Base-by-base conservation (phyloP, 2,113 vertebrate genomes). In the Galeopterus variegatus region DNA sequence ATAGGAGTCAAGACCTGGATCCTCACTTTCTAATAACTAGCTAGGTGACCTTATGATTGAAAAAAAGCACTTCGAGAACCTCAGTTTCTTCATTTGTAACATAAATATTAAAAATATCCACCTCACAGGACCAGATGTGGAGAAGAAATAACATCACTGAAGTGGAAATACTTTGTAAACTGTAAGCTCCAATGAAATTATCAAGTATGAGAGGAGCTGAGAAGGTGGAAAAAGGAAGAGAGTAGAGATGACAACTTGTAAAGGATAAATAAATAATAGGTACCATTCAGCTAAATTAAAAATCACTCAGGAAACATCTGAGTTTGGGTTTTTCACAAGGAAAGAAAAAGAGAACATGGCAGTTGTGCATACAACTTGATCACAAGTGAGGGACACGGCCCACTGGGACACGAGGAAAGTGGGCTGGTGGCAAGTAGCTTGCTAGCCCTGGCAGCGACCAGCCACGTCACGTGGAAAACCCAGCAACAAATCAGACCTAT, bases 271-370 rank as follows among this genome's bases (percentile, higher is more conserved):
- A 70, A 75, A 36, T 41, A 14, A 67, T 11, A 18, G 23, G 10
- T 72, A 60, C 58, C 41, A 50, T 81, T 80, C 69, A 75, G 24
- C 45, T 84, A 65, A 31, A 26, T 94, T 85, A 86, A 81, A 94
- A 54, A 41, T 52, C 52, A 93, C 48, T 50, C 54, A 58, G 58
- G 70, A 21, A 86, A 83, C 56, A 90, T 50, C 36, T 89, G 72
- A 28, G 45, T 85, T 85, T 84, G 41, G 24, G 9, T 60, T 84
- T 26, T 80, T 72, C 21, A 23, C 13, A 75, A 58, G 67, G 15
- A n/a, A 15, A 19, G 14, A n/a, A n/a, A 50, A 60, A 54, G 31
- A 64, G 17, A 72, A 45, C 56, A 70, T 76, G 17, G 14, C 36
- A 54, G 31, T 73, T 26, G 2, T 90, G 81, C 56, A 17, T 45